A percentile compares a stretch with the other conserved stretches of the same genome.
Evolutionary conservation across 2,888 invertebrate genomes (phyloP).

Genomic region (Pyrocoelia pectoralis): DNA sequence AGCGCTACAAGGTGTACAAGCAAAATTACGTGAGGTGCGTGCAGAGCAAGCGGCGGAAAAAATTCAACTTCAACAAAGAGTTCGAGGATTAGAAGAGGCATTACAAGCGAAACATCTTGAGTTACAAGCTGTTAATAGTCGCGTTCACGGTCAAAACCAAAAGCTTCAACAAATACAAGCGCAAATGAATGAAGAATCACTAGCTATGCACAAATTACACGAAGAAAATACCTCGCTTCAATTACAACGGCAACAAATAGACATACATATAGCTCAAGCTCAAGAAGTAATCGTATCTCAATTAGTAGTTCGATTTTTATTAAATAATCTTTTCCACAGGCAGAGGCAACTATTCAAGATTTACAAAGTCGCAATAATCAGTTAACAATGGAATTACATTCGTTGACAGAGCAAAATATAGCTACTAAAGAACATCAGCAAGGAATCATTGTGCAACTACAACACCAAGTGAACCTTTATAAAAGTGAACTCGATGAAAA

Average conservation of each 20-base stretch:
- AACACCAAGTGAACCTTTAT: constrained; percentile 50
- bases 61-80: constrained; percentile 64
- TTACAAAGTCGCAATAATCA: constrained; percentile 51
- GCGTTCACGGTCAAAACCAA: constrained; percentile 65
- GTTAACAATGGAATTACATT: constrained; percentile 61
- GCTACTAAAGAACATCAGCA: constrained; percentile 50
- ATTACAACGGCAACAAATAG: constrained; percentile 70
- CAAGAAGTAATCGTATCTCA: too few relatives aligned
- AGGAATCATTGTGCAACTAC: constrained; percentile 47
- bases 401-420: constrained; percentile 55
- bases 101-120: constrained; percentile 65
- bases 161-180: constrained; percentile 70
- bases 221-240: constrained; percentile 68
- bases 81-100: constrained; percentile 67
- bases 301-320: constrained; percentile 14
- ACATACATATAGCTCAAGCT: constrained; percentile 69
- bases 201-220: constrained; percentile 62
- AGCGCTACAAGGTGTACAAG: constrained; percentile 76
- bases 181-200: constrained; percentile 66
- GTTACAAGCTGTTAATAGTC: constrained; percentile 67
- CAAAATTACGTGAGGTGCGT: constrained; percentile 81
- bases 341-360: constrained; percentile 56
- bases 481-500: constrained; percentile 65
- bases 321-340: constrained; percentile 44
- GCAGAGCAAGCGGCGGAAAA: constrained; percentile 73